phyloP scores from a whole-genome alignment of 2,797 vertebrate species.

The Dendrocincla fuliginosa region DNA sequence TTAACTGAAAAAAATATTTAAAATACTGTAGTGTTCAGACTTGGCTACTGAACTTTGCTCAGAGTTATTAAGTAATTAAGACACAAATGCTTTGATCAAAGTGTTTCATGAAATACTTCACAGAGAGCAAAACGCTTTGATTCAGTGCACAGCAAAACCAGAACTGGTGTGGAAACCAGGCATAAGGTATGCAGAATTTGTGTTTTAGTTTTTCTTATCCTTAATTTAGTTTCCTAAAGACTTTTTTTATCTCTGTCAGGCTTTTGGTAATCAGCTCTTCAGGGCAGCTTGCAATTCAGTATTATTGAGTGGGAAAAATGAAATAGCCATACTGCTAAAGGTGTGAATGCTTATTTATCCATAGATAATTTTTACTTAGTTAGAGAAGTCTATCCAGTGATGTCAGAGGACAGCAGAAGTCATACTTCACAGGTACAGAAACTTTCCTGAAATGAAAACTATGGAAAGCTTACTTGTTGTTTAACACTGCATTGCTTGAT shows the following conservation, averaged over 20 bases:
- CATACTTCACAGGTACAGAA: neutral
- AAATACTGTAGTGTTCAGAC: neutral
- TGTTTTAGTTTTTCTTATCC: neutral
- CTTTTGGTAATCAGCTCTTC: neutral
- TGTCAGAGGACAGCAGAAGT: neutral
- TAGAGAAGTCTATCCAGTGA: neutral
- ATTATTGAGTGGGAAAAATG: neutral
- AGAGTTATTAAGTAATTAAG: neutral
- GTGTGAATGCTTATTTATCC: neutral
- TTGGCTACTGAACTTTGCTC: neutral
- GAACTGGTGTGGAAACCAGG: neutral
- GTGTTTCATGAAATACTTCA: neutral
- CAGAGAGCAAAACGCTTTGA: neutral
- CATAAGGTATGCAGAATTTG: neutral
- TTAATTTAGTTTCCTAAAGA: neutral
- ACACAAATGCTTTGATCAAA: neutral
- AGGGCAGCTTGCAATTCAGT: neutral
- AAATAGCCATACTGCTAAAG: neutral
- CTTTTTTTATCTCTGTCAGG: neutral
- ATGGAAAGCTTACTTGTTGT: neutral
- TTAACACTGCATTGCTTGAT: neutral
- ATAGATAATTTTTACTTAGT: neutral
- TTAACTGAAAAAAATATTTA: neutral
- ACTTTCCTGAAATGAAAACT: neutral
- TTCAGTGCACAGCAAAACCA: neutral